A percentile compares a stretch with the other conserved stretches of the same genome.
These are phyloP conservation scores for Seriola aureovittata DNA, from an alignment of 2,113 vertebrate species.

Conservation along the genomic window DNA sequence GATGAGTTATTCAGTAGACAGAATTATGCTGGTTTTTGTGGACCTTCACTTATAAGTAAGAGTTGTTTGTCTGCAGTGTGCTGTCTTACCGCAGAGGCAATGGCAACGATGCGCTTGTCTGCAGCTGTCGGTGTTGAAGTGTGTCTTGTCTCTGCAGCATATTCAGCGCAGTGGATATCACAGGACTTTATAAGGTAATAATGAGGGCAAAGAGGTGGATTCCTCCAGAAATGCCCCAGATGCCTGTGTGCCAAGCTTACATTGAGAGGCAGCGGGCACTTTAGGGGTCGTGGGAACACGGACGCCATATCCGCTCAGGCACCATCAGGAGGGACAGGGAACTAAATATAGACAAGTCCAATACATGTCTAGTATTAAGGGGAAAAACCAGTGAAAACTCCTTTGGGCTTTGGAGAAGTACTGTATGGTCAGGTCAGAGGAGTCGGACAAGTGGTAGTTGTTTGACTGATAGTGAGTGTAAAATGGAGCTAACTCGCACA, in stretches of 20 bases:
- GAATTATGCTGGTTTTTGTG: conserved; percentile 33
- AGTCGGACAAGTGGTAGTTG: conserved; percentile 32
- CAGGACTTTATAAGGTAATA: conserved; percentile 86
- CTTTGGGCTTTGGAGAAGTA: conserved; percentile 64
- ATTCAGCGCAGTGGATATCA: conserved; percentile 7
- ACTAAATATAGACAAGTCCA: conserved; percentile 88
- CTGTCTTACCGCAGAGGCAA: background rate
- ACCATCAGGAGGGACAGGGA: conserved; percentile 81
- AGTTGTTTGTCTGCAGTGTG: background rate
- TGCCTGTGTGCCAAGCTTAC: conserved; percentile 79
- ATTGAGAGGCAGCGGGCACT: conserved; percentile 74
- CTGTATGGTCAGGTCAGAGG: conserved; percentile 39
- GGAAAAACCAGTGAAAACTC: conserved; percentile 73
- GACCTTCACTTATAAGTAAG: background rate
- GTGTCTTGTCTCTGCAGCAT: conserved; percentile 40
- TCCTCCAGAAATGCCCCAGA: conserved; percentile 75
- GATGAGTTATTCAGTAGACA: conserved; percentile 4
- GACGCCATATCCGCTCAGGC: conserved; percentile 86
- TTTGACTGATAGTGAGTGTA: conserved; percentile 19
- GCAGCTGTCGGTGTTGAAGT: conserved; percentile 39
- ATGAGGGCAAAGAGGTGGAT: conserved; percentile 70
- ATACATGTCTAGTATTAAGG: conserved; percentile 74
- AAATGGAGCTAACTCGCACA: background rate
- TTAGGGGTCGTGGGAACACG: conserved; percentile 89
- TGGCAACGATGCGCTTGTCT: background rate